Evolutionary conservation across 2,888 invertebrate genomes (phyloP), one percentile per base, ranked within the genome.

Genomic region (Calameuta idolon): DNA sequence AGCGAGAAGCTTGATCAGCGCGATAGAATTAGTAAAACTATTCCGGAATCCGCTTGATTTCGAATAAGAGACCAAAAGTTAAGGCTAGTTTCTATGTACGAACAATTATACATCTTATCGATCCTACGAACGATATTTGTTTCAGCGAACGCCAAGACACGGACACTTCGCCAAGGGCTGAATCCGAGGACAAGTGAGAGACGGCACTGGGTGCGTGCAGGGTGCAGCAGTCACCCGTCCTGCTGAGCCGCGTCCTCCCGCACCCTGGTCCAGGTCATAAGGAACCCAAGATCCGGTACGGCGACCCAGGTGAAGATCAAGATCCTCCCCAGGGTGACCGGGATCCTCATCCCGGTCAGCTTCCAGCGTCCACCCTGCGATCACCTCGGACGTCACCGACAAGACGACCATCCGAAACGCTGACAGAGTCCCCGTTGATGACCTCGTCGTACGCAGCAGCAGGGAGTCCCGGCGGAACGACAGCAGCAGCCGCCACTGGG

Each of bases 171-270:
- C 85, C 86, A 69, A 83, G 82, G 79, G 85, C 82, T 75, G 88
- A 90, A 81, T 84, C 88, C 77, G 91, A 91, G 87, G 90, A 91
- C 81, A 91, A 91, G 90, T 91, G 91, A 90, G 89, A 86, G 89
- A 89, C 86, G 88, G 87, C 85, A 85, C 85, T 85, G 88, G 89
- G 87, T 88, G 88, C 87, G 87, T 86, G 89, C 84, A 88, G 87
- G 86, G 86, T 87, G 87, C 89, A 86, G 87, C 81, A 84, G 81
- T 85, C 87, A 86, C 86, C 86, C 83, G 82, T 87, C 81, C 84
- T 84, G 83, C 83, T 87, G 80, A 86, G 87, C 84, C 87, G 87
- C 87, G 87, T 87, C 87, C 86, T 87, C 85, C 85, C 87, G 87
- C 87, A 88, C 87, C 87, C 85, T 86, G 84, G 83, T 81, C 79